phyloP scores from a whole-genome alignment of 2,113 vertebrate genomes.

The Rafetus swinhoei region DNA sequence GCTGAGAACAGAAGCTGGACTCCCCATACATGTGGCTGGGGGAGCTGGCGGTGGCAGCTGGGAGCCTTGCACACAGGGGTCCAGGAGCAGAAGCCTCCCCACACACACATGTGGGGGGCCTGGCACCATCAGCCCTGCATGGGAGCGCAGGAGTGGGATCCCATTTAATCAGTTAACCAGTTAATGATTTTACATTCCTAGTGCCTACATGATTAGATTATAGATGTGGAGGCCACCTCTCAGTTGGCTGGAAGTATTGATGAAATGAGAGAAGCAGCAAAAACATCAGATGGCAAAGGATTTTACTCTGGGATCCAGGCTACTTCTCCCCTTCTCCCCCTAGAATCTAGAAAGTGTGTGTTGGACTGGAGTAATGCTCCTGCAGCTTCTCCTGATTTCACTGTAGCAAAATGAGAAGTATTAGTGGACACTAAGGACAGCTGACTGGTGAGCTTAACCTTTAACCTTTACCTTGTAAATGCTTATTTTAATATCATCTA shows the following conservation, averaged over 20 bases:
- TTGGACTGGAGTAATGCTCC: neutral
- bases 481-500: neutral
- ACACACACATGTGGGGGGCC: too few relatives aligned
- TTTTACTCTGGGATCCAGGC: neutral
- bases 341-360: neutral
- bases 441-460: neutral
- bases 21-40: too few relatives aligned
- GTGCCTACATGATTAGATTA: conserved; percentile 43
- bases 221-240: conserved; percentile 47
- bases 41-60: too few relatives aligned
- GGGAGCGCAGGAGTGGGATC: too few relatives aligned
- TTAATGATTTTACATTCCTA: neutral
- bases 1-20: too few relatives aligned
- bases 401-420: neutral
- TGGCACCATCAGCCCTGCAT: too few relatives aligned
- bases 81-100: too few relatives aligned
- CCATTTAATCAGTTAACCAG: too few relatives aligned
- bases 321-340: neutral
- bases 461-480: neutral
- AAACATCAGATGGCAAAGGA: neutral
- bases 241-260: conserved; percentile 32
- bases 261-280: conserved; percentile 6
- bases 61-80: too few relatives aligned
- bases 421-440: neutral
- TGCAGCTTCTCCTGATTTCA: conserved; percentile 9